Conservation (phyloP, 2,113 vertebrate species). For the Leucosticte australis region DNA sequence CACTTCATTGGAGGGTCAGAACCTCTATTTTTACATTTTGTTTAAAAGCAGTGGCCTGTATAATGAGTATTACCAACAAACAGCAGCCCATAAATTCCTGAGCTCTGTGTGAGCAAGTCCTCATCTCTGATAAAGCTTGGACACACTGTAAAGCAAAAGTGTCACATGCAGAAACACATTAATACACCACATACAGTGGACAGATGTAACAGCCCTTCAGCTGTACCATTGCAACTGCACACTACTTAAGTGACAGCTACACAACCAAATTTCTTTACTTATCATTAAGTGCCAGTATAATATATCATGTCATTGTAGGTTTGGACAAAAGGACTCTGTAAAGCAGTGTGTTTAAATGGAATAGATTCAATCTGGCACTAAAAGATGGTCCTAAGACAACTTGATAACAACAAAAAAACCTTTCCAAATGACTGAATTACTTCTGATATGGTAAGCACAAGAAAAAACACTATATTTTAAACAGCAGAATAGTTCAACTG, state of each 20-base stretch:
- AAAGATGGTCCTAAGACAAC: background rate
- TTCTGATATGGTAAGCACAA: background rate
- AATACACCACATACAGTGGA: background rate
- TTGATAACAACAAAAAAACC: background rate
- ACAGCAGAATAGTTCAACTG: background rate
- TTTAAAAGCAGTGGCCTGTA: constrained; percentile 41
- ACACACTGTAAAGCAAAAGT: background rate
- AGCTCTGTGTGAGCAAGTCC: background rate
- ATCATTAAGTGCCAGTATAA: background rate
- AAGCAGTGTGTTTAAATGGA: background rate
- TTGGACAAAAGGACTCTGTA: background rate
- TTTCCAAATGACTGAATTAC: background rate
- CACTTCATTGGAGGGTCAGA: constrained; percentile 16
- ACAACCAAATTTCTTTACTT: background rate
- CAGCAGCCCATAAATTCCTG: constrained; percentile 1
- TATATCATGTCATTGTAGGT: background rate
- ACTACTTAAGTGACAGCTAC: background rate
- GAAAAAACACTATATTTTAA: background rate
- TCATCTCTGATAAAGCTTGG: background rate
- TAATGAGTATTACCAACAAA: constrained; percentile 34
- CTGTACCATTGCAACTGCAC: background rate
- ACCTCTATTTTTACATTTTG: constrained; percentile 37
- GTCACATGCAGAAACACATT: background rate
- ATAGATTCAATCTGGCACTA: background rate
- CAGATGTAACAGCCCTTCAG: background rate